Percentiles rank a stretch among this genome's conserved stretches.
phyloP scores from a whole-genome alignment of 2,888 invertebrate species.

The Eupithecia dodoneata region DNA sequence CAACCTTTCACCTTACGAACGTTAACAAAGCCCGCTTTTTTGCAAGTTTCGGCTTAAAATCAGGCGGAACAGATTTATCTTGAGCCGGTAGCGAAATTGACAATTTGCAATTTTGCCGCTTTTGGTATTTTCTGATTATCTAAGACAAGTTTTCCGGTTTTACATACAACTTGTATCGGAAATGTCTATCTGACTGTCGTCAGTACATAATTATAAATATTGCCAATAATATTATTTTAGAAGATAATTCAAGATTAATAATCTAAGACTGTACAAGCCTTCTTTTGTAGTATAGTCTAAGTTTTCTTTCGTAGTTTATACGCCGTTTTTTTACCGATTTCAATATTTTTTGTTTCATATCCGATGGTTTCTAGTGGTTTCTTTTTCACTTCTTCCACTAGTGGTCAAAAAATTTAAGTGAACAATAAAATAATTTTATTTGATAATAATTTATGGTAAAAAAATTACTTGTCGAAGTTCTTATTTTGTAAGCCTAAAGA shows the following conservation, averaged over 20 bases:
- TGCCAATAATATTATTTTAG: background rate
- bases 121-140: constrained; percentile 29
- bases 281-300: background rate
- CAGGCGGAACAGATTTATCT: constrained; percentile 38
- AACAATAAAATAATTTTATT: too few relatives aligned
- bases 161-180: constrained; percentile 16
- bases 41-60: constrained; percentile 5
- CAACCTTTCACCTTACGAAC: constrained; percentile 6
- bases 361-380: too few relatives aligned
- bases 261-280: background rate
- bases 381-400: too few relatives aligned
- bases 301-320: background rate
- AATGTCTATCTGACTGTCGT: constrained; percentile 4
- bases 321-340: too few relatives aligned
- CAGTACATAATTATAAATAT: background rate
- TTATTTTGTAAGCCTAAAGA: too few relatives aligned
- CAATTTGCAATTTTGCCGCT: constrained; percentile 38
- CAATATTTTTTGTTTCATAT: background rate
- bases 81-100: constrained; percentile 39
- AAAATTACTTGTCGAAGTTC: too few relatives aligned
- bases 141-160: constrained; percentile 18
- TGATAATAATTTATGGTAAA: too few relatives aligned
- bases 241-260: background rate
- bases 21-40: background rate
- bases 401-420: too few relatives aligned